Conservation (phyloP, 1,140 invertebrate genomes). For the Scaptodrosophila lebanonensis region DNA sequence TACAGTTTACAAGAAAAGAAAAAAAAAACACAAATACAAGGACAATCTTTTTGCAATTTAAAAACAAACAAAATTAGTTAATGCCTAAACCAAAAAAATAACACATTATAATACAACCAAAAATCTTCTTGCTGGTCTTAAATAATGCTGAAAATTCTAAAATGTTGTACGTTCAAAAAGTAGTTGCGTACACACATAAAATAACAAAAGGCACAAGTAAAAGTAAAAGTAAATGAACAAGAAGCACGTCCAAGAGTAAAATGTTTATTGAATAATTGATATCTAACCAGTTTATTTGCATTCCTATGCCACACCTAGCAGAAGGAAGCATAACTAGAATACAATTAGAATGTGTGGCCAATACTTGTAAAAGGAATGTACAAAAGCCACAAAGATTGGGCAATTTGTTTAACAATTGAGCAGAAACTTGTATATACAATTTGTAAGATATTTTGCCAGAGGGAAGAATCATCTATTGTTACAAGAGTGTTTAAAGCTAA, state of each 20-base stretch:
- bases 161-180: no score
- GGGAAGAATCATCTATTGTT: constrained; percentile 2
- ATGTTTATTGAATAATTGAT: no score
- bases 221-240: no score
- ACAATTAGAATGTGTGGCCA: constrained; percentile 10
- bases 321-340: constrained; percentile 34
- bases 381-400: constrained; percentile 3
- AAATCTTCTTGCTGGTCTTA: constrained; percentile 5
- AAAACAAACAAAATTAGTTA: constrained; percentile 16
- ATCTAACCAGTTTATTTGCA: no score
- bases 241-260: no score
- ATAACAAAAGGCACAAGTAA: no score
- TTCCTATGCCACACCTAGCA: no score
- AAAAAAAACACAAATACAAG: constrained; percentile 49
- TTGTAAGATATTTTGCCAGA: neutral
- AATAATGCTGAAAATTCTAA: constrained; percentile 24
- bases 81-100: constrained; percentile 4
- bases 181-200: no score
- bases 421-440: neutral
- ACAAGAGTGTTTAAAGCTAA: constrained; percentile 5
- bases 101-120: constrained; percentile 1
- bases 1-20: constrained; percentile 16
- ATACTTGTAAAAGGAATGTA: constrained; percentile 19
- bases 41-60: constrained; percentile 69
- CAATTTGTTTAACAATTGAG: no score